Percentiles rank a stretch among this genome's conserved stretches.
Evolutionary conservation across 1,140 invertebrate species (phyloP).

Genomic region (Chironomus tepperi): DNA sequence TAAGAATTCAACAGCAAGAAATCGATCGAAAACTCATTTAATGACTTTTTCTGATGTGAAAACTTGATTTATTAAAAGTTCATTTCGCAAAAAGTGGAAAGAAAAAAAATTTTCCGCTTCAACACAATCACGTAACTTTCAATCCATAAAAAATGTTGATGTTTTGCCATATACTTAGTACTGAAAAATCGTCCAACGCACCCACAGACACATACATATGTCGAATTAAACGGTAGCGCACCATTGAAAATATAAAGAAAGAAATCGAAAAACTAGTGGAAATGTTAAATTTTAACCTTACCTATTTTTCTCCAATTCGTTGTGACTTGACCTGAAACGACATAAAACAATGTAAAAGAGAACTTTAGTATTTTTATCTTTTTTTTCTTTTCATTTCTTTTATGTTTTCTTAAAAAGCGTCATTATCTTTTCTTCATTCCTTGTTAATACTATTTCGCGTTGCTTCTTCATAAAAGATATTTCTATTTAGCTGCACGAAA

Average conservation of each 20-base stretch:
- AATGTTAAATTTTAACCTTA: conserved; percentile 29
- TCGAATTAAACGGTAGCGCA: background rate
- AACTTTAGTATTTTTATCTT: background rate
- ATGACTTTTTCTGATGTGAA: background rate
- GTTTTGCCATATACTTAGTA: background rate
- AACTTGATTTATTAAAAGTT: conserved; percentile 1
- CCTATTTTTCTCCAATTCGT: conserved; percentile 41
- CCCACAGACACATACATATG: background rate
- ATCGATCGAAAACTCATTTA: background rate
- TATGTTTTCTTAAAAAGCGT: background rate
- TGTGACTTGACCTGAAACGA: conserved; percentile 38
- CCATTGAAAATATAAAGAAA: background rate
- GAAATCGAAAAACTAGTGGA: background rate
- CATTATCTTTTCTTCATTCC: background rate
- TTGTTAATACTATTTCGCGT: background rate
- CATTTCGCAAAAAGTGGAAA: background rate
- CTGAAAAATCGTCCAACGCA: background rate
- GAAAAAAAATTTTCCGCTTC: background rate
- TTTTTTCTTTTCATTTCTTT: background rate
- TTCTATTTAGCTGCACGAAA: background rate
- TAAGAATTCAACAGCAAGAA: background rate
- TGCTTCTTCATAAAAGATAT: conserved; percentile 15
- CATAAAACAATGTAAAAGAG: conserved; percentile 28
- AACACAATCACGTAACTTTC: conserved; percentile 6
- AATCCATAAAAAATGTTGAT: conserved; percentile 2